phyloP scores from a whole-genome alignment of 1,140 invertebrate species.

The Tetramorium simillimum region DNA sequence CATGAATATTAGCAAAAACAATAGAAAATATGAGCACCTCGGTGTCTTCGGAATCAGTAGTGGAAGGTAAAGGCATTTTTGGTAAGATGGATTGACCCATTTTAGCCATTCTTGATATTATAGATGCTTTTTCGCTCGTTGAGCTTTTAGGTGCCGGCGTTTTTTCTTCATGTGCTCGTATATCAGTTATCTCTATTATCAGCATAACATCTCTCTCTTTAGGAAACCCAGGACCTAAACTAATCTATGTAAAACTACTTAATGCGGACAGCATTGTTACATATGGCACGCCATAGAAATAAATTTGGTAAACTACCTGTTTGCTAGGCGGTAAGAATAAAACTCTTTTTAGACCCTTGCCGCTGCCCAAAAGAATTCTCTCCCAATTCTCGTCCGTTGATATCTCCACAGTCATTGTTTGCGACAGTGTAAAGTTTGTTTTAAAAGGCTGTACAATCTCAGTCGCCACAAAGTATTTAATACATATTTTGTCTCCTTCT shows the following conservation, averaged over 20 bases:
- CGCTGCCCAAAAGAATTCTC: constrained; percentile 72
- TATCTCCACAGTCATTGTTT: constrained; percentile 77
- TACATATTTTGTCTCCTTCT: constrained; percentile 73
- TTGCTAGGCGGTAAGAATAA: constrained; percentile 79
- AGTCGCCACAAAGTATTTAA: constrained; percentile 75
- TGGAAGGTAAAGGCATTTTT: constrained; percentile 75
- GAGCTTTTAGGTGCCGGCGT: constrained; percentile 50
- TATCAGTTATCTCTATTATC: constrained; percentile 78
- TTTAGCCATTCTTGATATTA: constrained; percentile 82
- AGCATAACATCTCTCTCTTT: constrained; percentile 79
- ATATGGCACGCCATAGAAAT: not conserved
- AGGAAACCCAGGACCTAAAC: constrained; percentile 81
- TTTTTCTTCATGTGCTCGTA: constrained; percentile 61
- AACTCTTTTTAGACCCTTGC: constrained; percentile 73
- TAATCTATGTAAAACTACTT: constrained; percentile 74
- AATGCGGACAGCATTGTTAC: constrained; percentile 31
- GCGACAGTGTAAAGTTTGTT: constrained; percentile 59
- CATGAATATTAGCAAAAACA: not conserved
- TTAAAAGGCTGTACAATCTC: constrained; percentile 78
- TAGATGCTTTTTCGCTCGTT: constrained; percentile 75
- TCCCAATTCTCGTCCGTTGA: constrained; percentile 81
- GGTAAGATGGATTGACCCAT: constrained; percentile 82
- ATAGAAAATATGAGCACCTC: constrained; percentile 70
- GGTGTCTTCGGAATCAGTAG: constrained; percentile 81
- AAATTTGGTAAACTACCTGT: constrained; percentile 70